Evolutionary conservation across 2,113 vertebrate species (phyloP).

Genomic region (Machaerirhynchus nigripectus): DNA sequence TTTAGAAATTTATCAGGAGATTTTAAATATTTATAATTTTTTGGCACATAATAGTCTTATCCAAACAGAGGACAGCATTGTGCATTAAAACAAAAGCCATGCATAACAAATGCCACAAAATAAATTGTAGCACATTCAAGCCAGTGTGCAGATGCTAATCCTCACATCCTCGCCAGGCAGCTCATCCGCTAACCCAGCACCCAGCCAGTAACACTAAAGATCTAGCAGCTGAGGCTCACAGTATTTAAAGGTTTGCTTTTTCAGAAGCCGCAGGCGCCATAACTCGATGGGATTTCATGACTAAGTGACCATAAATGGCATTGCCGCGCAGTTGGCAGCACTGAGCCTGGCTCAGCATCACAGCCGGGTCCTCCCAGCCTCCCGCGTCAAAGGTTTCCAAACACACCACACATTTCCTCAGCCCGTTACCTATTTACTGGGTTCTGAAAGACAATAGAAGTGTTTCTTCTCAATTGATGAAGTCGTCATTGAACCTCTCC

Average conservation of each 20-base stretch:
- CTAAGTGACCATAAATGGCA: slow-evolving; percentile 1
- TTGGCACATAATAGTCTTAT: neutral
- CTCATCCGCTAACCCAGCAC: neutral
- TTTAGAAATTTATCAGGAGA: slow-evolving; percentile 32
- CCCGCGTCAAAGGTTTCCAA: neutral
- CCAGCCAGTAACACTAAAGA: neutral
- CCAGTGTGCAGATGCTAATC: neutral
- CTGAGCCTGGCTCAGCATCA: neutral
- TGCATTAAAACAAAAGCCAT: slow-evolving; percentile 16
- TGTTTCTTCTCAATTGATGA: neutral
- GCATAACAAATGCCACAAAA: neutral
- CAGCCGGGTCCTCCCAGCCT: neutral
- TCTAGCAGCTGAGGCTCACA: neutral
- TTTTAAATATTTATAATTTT: slow-evolving; percentile 48
- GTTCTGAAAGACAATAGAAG: slow-evolving; percentile 8
- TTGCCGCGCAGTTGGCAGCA: accelerated
- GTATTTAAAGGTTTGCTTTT: neutral
- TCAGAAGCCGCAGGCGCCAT: neutral
- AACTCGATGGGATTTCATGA: neutral
- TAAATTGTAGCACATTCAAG: neutral
- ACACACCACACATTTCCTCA: neutral
- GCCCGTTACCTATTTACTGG: neutral
- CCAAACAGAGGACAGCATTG: slow-evolving; percentile 35
- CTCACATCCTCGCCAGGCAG: neutral
- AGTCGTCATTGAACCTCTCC: neutral